phyloP scores from a whole-genome alignment of 2,888 invertebrate genomes.

The Latrodectus hesperus region DNA sequence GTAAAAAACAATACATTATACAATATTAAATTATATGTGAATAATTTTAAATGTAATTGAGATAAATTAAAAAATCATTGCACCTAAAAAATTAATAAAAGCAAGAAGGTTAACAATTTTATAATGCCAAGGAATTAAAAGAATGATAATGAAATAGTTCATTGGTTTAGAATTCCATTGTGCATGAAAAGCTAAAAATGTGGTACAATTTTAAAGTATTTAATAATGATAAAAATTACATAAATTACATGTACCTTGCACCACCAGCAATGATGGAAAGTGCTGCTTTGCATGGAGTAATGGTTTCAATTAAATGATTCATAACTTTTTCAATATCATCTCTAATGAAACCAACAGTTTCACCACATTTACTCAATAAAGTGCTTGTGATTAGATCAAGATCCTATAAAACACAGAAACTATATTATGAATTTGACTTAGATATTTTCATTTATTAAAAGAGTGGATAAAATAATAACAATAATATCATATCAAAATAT shows the following conservation, averaged over 20 bases:
- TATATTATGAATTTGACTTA: neutral
- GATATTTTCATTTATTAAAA: neutral
- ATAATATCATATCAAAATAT: too few species aligned
- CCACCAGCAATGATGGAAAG: conserved; percentile 75
- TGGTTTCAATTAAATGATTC: conserved; percentile 85
- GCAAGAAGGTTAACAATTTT: too few species aligned
- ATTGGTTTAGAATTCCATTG: neutral
- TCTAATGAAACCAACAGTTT: conserved; percentile 93
- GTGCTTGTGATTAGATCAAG: conserved; percentile 88
- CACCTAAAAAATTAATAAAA: too few species aligned
- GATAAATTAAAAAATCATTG: too few species aligned
- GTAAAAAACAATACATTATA: too few species aligned
- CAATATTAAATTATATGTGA: too few species aligned
- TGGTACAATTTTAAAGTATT: neutral
- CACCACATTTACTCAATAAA: conserved; percentile 90
- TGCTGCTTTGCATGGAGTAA: conserved; percentile 78
- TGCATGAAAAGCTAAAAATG: neutral
- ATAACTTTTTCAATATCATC: conserved; percentile 90
- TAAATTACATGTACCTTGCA: conserved; percentile 73
- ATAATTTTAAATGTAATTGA: too few species aligned
- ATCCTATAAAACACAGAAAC: conserved; percentile 77
- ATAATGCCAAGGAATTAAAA: too few species aligned
- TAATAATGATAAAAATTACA: too few species aligned
- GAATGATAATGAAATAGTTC: too few species aligned
- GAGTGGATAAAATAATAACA: too few species aligned